Conservation (phyloP, 2,113 vertebrate species). For the Plecotus auritus region DNA sequence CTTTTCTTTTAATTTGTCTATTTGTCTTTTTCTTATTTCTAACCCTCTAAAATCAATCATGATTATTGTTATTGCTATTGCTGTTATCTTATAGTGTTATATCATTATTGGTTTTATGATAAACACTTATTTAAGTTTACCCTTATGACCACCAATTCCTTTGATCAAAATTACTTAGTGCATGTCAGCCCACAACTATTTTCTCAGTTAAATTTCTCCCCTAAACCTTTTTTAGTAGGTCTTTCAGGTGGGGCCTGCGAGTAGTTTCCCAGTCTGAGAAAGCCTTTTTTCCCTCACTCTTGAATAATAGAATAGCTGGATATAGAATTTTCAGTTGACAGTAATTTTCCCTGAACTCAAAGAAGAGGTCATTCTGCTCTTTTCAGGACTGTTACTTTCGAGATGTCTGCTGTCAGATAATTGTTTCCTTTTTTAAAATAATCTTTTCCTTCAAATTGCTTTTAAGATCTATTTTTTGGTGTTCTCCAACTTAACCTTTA, state of each 20-base stretch:
- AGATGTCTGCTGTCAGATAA: background rate
- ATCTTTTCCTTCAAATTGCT: background rate
- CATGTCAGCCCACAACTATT: background rate
- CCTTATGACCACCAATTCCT: background rate
- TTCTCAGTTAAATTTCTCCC: background rate
- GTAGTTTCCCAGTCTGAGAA: background rate
- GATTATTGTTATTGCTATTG: background rate
- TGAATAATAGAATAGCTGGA: background rate
- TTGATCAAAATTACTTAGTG: background rate
- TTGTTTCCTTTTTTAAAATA: background rate
- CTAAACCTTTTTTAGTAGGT: background rate
- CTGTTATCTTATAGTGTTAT: background rate
- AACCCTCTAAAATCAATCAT: background rate
- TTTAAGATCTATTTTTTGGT: background rate
- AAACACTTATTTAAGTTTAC: background rate
- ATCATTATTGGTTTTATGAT: background rate
- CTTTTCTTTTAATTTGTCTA: background rate
- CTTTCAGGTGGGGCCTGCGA: background rate
- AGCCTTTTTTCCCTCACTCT: background rate
- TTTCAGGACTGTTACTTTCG: background rate
- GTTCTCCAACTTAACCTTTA: background rate
- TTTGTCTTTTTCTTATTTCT: background rate
- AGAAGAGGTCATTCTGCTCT: background rate
- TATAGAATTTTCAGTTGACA: background rate
- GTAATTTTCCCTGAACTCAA: background rate